Conservation (phyloP, 2,113 vertebrate genomes). For the Cyprinodon tularosa region DNA sequence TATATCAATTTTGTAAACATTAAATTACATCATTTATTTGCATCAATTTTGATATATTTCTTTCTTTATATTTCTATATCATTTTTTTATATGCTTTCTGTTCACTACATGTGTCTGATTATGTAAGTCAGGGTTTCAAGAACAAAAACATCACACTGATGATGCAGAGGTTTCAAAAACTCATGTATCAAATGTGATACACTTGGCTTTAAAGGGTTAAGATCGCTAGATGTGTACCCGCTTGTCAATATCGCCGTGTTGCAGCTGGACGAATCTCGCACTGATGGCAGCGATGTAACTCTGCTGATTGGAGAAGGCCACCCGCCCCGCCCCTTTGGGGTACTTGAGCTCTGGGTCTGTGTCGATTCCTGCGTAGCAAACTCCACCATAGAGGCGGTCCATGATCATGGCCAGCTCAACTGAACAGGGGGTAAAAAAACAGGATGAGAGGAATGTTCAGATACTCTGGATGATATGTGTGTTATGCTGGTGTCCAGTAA, state of each 20-base stretch:
- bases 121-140: no score
- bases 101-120: background rate
- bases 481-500: background rate
- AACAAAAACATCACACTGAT: no score
- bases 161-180: no score
- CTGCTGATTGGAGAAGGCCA: slow-evolving; percentile 99
- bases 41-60: no score
- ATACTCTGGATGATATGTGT: background rate
- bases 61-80: no score
- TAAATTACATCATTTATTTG: no score
- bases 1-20: no score
- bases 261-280: slow-evolving; percentile 97
- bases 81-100: no score
- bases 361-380: slow-evolving; percentile 97
- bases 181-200: no score
- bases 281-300: slow-evolving; percentile 99
- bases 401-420: slow-evolving; percentile 99
- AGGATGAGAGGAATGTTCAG: background rate
- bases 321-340: slow-evolving; percentile 95
- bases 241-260: slow-evolving; percentile 98
- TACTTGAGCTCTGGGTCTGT: slow-evolving; percentile 98
- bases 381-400: slow-evolving; percentile 97
- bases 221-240: slow-evolving; percentile 78
- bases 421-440: slow-evolving; percentile 52
- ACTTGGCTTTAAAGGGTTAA: no score